Conservation (phyloP, 1,140 invertebrate species). For the Drosophila simulans region DNA sequence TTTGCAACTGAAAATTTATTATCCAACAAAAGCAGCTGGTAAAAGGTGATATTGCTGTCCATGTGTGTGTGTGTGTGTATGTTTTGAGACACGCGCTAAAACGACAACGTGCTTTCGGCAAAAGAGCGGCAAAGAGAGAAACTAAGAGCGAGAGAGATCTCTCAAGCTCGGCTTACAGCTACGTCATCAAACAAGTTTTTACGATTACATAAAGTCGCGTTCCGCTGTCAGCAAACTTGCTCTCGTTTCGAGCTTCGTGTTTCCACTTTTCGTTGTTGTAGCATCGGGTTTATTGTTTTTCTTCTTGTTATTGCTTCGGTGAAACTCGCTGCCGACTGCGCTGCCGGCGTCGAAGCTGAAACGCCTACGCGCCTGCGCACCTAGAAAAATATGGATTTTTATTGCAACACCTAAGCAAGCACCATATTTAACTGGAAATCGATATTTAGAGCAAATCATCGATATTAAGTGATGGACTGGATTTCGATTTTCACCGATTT, state of each 20-base stretch:
- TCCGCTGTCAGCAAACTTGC: conserved; percentile 60
- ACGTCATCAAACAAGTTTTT: conserved; percentile 77
- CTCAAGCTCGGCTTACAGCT: conserved; percentile 22
- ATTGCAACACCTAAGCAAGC: neutral
- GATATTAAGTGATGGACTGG: too few relatives aligned
- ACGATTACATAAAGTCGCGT: conserved; percentile 72
- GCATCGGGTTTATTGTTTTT: conserved; percentile 26
- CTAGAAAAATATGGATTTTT: neutral
- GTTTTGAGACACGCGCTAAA: conserved; percentile 62
- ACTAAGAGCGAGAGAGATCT: conserved; percentile 19
- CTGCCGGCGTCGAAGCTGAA: conserved; percentile 14
- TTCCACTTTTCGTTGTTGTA: neutral
- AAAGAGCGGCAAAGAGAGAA: conserved; percentile 27
- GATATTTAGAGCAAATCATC: too few relatives aligned
- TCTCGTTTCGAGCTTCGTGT: conserved; percentile 63
- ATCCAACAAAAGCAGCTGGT: conserved; percentile 67
- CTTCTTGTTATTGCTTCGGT: conserved; percentile 3
- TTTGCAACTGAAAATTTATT: conserved; percentile 62
- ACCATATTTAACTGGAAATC: too few relatives aligned
- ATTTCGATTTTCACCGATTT: too few relatives aligned
- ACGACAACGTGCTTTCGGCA: conserved; percentile 58
- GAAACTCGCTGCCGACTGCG: conserved; percentile 31
- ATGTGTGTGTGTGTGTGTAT: neutral
- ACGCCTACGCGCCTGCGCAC: conserved; percentile 32
- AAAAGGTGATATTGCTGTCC: conserved; percentile 1